Evolutionary conservation across 2,113 vertebrate species (phyloP), one percentile per base, ranked within the genome.

Genomic region (Ptyas mucosa): DNA sequence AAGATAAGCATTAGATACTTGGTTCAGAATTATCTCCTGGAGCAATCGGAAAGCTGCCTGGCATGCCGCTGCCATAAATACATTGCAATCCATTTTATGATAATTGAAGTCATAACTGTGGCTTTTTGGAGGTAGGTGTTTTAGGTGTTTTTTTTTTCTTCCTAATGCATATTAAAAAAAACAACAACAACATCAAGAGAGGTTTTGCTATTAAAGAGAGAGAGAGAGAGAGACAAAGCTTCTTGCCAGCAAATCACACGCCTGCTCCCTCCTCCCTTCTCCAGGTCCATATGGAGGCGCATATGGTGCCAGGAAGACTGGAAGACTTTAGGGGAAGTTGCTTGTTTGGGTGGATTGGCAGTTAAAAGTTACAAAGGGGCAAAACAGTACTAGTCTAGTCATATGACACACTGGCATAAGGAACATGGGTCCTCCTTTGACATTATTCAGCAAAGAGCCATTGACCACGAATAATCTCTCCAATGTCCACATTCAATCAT

Each of bases 21-120:
- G 58, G 89, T 85, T 90, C 89, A 5, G 24, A 88, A 39, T 24
- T 85, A 81, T 89, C 91, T 94, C 91, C 88, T 39, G 91, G 93
- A 94, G 93, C 93, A 89, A 94, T 92, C 87, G 26, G 75, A 51
- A 55, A 51, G 88, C 57, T 75, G 75, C 93, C 88, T 81, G 55
- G 88, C 55, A 88, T 55, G 93, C 88, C 11, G 55, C 93, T 69
- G 91, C 91, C 91, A 46, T 90, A 92, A 92, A 94, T 92, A 92
- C 91, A 46, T 61, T 90, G 93, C 93, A 94, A 94, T 94, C 81
- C 93, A 90, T 94, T 94, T 94, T 94, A 94, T 92, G 88, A 90
- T 94, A 92, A 92, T 94, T 94, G 91, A 94, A 94, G 91, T 69
- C 90, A 92, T 75, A 94, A 91, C 86, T 26, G 58, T 7, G 9